Evolutionary conservation across 2,888 invertebrate genomes (phyloP), one percentile per base, ranked within the genome.

Genomic region (Pristionchus japonicus): DNA sequence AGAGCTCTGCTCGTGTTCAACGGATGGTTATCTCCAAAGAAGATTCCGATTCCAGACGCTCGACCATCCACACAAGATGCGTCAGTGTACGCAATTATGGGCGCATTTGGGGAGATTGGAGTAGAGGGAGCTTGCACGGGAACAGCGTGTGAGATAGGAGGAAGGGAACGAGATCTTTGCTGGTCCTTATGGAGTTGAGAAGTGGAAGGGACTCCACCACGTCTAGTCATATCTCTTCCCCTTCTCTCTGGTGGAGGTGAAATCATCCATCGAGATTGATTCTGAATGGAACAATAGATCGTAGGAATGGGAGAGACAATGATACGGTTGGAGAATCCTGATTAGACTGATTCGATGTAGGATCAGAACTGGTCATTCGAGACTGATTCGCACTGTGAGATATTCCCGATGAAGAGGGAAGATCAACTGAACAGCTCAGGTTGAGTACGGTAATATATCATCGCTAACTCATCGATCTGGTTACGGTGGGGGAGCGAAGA

Each of bases 11-110:
- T 57, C 40, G 31, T 37, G 49, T 88, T 88, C 15, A 88, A 64
- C 27, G 88, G 88, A 47, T 88, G 88, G 34, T n/a, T 31, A 20
- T 64, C 49, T 40, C 88, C 88, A 67, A 86, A 88, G 82, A 40
- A 88, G 80, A 77, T 43, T 34, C 86, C 88, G 27, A 88, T 80
- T 74, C 86, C 86, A 17, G 88, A 86, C 2, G 80, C 88, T 20
- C 57, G 20, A 23, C 64, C n/a, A 13, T 34, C 15, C 6, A 86
- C 31, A 27, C 86, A 86, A 20, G 74, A 74, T 11, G 31, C 88
- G 27, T 88, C 88, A 49, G 88, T 88, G 80, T 88, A 88, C 37
- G 57, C 87, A 23, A 74, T n/a, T 20, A 74, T 74, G 23, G 74
- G 74, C 40, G 74, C 74, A 40, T 37, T 74, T 40, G 74, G 23